phyloP scores from a whole-genome alignment of 2,113 vertebrate genomes.

The Strigops habroptila region DNA sequence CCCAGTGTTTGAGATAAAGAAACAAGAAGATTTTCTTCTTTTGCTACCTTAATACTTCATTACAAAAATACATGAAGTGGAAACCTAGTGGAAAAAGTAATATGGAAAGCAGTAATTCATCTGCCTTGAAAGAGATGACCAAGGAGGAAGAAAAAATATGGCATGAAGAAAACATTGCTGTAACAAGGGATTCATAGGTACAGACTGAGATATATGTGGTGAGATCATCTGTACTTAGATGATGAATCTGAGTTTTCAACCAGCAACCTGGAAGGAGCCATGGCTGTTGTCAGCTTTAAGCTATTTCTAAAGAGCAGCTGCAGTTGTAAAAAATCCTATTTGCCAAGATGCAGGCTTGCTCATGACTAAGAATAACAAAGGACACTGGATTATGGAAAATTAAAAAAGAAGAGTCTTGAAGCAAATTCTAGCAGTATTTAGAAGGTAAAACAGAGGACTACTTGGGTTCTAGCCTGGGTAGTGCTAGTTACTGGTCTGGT shows the following conservation, averaged over 20 bases:
- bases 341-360: not conserved
- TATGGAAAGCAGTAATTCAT: not conserved
- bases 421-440: not conserved
- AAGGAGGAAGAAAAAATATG: not conserved
- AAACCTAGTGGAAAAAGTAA: not conserved
- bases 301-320: not conserved
- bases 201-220: not conserved
- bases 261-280: not conserved
- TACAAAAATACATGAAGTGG: not conserved
- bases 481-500: accelerated
- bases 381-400: not conserved
- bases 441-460: not conserved
- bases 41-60: not conserved
- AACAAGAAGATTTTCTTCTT: not conserved
- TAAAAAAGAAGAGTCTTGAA: not conserved
- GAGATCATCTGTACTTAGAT: not conserved
- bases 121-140: not conserved
- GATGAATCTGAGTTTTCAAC: not conserved
- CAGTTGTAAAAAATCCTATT: not conserved
- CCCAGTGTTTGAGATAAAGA: not conserved
- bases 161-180: not conserved
- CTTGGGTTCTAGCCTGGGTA: not conserved
- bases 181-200: not conserved
- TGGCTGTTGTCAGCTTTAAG: not conserved
- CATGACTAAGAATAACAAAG: not conserved